A percentile compares a stretch with the other conserved stretches of the same genome.
Conservation (phyloP, 2,888 invertebrate genomes). For the Drosophila histrio region DNA sequence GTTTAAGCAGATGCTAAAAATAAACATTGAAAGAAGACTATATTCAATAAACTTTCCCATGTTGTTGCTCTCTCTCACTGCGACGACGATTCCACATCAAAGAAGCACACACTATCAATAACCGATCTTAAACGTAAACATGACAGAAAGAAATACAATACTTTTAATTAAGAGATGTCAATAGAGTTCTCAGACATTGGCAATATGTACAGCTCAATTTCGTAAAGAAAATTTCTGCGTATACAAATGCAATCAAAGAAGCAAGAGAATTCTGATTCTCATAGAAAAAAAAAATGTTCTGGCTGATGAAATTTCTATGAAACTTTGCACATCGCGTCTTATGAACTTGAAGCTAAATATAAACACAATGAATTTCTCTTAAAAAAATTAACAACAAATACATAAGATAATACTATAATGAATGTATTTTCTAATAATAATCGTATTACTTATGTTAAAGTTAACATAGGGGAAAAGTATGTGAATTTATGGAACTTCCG, state of each 20-base stretch:
- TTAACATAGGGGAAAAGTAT: neutral
- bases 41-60: neutral
- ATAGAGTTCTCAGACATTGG: neutral
- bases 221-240: conserved; percentile 11
- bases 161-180: conserved; percentile 1
- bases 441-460: neutral
- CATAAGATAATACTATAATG: neutral
- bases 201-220: conserved; percentile 1
- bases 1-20: neutral
- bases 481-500: neutral
- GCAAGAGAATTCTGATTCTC: neutral
- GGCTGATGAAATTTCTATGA: conserved; percentile 57
- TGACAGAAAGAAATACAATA: conserved; percentile 16
- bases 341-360: conserved; percentile 49
- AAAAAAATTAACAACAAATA: neutral
- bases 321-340: conserved; percentile 22
- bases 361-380: conserved; percentile 13
- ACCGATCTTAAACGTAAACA: neutral
- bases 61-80: too few relatives aligned
- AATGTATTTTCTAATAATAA: neutral
- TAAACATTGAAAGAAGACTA: neutral
- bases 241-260: conserved; percentile 19
- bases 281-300: conserved; percentile 1
- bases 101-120: neutral
- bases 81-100: neutral